Evolutionary conservation across 2,797 vertebrate species (phyloP), one percentile per base, ranked within the genome.

Genomic region (Characodon lateralis): DNA sequence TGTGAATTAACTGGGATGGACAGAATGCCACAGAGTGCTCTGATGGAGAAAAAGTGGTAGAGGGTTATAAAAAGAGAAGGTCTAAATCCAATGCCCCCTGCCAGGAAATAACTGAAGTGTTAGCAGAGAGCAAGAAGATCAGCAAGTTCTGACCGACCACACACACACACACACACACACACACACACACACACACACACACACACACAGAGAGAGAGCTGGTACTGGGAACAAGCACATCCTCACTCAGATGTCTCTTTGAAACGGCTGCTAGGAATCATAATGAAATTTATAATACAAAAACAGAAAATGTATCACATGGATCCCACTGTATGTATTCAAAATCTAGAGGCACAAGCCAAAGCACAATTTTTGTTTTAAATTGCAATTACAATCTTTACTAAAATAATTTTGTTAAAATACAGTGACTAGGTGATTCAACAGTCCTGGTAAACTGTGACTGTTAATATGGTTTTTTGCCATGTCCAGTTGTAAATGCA

Each of bases 71-170:
- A 76, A 50, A 76, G 51, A 81, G 65, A 31, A 65, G 75, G 71
- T 82, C 48, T 77, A 71, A 72, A 80, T 71, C 76, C 43, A 51
- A 61, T 61, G 76, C 61, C 61, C 46, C 31, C 71, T 41, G 74
- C 83, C 77, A 87, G 5, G 76, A 76, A 85, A 74, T 80, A 80
- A 81, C 59, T 78, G 73, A 20, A 14, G 69, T 51, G 69, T 87
- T 71, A 78, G 80, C 84, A 86, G 71, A 76, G 55, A 83, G 28
- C 16, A 31, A 9, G 70, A 80, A 73, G 72, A 87, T 79, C 76
- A 72, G 73, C 72, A 78, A 66, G 68, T 73, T 71, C 56, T 55
- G 58, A 59, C 74, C 56, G 81, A 82, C 48, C 81, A 9, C 18
- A 55, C 50, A 8, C 26, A 35, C 26, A 31, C 16, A 18, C 8